phyloP scores from a whole-genome alignment of 2,888 invertebrate genomes.

The Phortica magna region DNA sequence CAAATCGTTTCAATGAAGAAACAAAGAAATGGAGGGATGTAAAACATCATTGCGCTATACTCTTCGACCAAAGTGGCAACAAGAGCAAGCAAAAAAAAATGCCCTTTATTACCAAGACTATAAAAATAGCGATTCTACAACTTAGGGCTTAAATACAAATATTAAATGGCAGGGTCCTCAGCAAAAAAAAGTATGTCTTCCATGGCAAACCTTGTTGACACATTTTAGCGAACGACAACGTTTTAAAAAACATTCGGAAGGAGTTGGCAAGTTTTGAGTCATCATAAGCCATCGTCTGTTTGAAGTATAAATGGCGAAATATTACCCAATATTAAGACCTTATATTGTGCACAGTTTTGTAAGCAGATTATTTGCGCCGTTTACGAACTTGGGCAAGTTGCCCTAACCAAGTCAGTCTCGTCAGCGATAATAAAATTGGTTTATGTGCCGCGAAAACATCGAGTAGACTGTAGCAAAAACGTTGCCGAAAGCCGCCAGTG shows the following conservation, averaged over 20 bases:
- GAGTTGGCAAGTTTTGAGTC: conserved; percentile 36
- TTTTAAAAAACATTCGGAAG: neutral
- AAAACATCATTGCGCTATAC: neutral
- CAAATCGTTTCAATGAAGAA: conserved; percentile 15
- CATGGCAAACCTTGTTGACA: conserved; percentile 64
- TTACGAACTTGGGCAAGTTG: conserved; percentile 10
- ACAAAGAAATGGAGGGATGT: neutral
- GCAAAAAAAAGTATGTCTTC: conserved; percentile 50
- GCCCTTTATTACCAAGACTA: conserved; percentile 62
- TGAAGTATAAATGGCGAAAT: conserved; percentile 67
- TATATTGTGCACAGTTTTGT: conserved; percentile 45
- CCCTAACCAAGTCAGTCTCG: neutral
- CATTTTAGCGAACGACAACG: conserved; percentile 51
- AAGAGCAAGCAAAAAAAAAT: conserved; percentile 50
- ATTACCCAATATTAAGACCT: conserved; percentile 20
- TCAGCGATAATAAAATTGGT: conserved; percentile 68
- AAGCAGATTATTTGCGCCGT: conserved; percentile 67
- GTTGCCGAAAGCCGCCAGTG: conserved; percentile 53
- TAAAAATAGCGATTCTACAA: conserved; percentile 26
- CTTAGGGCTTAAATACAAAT: conserved; percentile 10
- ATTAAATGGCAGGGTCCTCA: neutral
- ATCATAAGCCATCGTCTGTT: conserved; percentile 59
- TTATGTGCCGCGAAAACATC: conserved; percentile 47
- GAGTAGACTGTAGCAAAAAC: conserved; percentile 31
- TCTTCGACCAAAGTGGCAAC: conserved; percentile 47